Conservation (phyloP, 2,113 vertebrate genomes). For the Alexandromys fortis region DNA sequence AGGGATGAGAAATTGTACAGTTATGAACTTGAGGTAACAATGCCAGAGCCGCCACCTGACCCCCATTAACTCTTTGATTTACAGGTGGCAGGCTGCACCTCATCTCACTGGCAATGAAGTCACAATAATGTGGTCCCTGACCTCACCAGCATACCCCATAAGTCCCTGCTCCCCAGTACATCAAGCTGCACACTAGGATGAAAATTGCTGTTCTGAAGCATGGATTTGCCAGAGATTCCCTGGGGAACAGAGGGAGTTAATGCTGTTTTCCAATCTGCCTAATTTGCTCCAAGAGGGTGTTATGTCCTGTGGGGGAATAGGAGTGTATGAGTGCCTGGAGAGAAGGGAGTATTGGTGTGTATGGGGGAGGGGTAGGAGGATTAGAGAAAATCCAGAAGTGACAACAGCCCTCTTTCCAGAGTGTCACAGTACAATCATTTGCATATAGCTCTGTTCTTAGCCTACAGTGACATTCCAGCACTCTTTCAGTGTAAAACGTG, state of each 20-base stretch:
- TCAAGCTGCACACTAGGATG: conserved; percentile 22
- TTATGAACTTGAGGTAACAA: conserved; percentile 15
- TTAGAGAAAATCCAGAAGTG: conserved; percentile 1
- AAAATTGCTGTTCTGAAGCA: conserved; percentile 47
- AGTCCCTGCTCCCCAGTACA: neutral
- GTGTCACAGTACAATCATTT: conserved; percentile 24
- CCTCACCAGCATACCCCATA: neutral
- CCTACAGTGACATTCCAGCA: conserved; percentile 36
- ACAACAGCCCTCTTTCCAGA: neutral
- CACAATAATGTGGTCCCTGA: conserved; percentile 30
- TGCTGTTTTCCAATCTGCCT: conserved; percentile 47
- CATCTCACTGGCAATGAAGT: conserved; percentile 32
- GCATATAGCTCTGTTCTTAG: conserved; percentile 12
- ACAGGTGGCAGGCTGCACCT: neutral
- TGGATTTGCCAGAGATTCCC: conserved; percentile 59
- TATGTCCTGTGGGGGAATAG: conserved; percentile 14
- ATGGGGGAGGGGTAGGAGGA: too few relatives aligned
- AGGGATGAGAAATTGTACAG: conserved; percentile 37
- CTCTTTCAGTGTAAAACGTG: conserved; percentile 30
- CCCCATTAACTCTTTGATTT: conserved; percentile 57
- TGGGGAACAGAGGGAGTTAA: conserved; percentile 53
- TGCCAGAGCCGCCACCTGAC: neutral
- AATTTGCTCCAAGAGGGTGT: conserved; percentile 47
- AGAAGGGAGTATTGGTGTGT: neutral
- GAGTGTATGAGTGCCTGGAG: neutral